Evolutionary conservation across 2,888 invertebrate genomes (phyloP).

Genomic region (Elmis aenea): DNA sequence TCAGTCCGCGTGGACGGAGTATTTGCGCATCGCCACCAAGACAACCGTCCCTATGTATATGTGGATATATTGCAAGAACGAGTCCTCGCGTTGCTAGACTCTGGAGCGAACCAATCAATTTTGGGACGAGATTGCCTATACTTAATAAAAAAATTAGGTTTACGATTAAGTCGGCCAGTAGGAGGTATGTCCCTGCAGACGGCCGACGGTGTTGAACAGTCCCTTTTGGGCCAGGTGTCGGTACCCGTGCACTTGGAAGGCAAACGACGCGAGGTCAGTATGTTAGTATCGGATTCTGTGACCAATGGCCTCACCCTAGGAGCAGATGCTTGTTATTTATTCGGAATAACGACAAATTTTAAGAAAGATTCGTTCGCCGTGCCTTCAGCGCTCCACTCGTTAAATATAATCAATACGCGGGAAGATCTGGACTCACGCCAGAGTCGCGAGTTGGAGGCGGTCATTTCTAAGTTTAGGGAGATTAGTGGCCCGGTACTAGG

Average conservation of each 20-base stretch:
- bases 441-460: background rate
- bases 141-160: no score
- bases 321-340: slow-evolving; percentile 6
- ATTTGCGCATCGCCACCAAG: background rate
- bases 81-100: no score
- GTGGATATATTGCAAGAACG: background rate
- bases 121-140: no score
- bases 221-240: background rate
- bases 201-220: background rate
- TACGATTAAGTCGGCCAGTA: no score
- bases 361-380: no score
- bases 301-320: background rate
- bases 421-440: background rate
- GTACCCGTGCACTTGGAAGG: background rate
- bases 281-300: slow-evolving; percentile 1
- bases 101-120: background rate
- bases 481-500: slow-evolving; percentile 4
- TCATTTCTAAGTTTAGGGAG: slow-evolving; percentile 1
- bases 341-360: slow-evolving; percentile 4
- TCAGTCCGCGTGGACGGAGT: background rate
- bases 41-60: background rate
- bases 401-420: no score
- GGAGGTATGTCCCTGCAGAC: background rate
- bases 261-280: background rate
- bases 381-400: background rate